Evolutionary conservation across 2,113 vertebrate species (phyloP).

Genomic region (Collichthys lucidus): DNA sequence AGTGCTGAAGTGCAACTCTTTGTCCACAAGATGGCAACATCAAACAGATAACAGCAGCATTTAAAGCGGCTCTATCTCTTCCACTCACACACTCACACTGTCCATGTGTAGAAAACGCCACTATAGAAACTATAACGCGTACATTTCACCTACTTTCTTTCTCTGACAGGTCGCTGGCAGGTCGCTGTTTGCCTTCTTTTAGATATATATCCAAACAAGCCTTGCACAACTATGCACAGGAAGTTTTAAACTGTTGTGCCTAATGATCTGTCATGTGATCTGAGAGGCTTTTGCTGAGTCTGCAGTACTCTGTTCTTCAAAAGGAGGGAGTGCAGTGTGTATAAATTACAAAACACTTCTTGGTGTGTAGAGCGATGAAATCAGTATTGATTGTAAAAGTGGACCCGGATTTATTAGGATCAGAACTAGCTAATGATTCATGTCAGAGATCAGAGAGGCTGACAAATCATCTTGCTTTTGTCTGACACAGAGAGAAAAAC

Average conservation of each 20-base stretch:
- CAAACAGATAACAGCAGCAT: conserved; percentile 7
- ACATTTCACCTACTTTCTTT: neutral
- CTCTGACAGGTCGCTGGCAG: too few relatives aligned
- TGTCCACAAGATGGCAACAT: conserved; percentile 70
- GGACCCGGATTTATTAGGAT: neutral
- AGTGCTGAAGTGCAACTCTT: conserved; percentile 7
- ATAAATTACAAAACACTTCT: neutral
- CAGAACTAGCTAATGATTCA: neutral
- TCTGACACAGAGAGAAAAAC: conserved; percentile 5
- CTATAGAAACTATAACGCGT: too few relatives aligned
- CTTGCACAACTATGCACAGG: conserved; percentile 55
- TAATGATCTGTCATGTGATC: conserved; percentile 72
- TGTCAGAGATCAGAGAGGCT: neutral
- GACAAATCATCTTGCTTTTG: neutral
- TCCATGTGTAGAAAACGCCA: neutral
- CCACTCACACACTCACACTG: neutral
- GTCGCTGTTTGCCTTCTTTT: neutral
- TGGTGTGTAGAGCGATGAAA: neutral
- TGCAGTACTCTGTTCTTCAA: conserved; percentile 58
- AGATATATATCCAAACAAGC: neutral
- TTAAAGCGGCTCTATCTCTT: neutral
- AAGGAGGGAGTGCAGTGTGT: conserved; percentile 52
- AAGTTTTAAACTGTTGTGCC: conserved; percentile 56
- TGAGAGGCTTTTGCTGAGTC: conserved; percentile 66
- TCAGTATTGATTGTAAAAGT: neutral